Evolutionary conservation across 2,113 vertebrate species (phyloP).

Genomic region (Petrocephalus zakoni): DNA sequence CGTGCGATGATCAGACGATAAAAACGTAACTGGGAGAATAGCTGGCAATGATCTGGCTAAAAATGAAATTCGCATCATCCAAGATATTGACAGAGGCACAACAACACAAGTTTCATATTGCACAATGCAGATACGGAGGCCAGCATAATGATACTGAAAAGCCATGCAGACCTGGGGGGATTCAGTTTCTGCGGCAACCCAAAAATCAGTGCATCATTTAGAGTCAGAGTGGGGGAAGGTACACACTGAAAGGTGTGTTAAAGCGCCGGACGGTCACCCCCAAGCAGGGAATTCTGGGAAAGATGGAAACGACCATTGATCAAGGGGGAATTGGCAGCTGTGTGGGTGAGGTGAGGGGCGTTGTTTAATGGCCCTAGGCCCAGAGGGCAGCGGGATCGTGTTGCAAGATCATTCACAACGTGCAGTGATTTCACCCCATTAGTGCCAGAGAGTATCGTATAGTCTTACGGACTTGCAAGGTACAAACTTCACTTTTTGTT

Average conservation of each 20-base stretch:
- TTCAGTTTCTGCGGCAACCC: not conserved
- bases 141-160: not conserved
- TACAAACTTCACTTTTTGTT: conserved; percentile 5
- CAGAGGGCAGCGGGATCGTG: conserved; percentile 25
- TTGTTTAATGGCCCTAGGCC: conserved; percentile 30
- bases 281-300: conserved; percentile 22
- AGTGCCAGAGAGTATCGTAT: not conserved
- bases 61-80: not conserved
- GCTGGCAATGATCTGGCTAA: not conserved
- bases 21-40: not conserved
- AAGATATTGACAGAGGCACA: not conserved
- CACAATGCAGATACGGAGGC: not conserved
- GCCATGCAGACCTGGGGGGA: not conserved
- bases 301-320: conserved; percentile 30
- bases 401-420: conserved; percentile 26
- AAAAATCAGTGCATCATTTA: not conserved
- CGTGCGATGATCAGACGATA: not conserved
- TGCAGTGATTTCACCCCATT: conserved; percentile 25
- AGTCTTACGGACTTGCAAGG: not conserved
- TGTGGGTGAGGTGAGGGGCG: conserved; percentile 30
- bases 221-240: not conserved
- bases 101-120: not conserved
- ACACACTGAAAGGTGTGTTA: conserved; percentile 27
- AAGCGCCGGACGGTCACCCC: conserved; percentile 13
- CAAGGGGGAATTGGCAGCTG: conserved; percentile 31